Evolutionary conservation across 2,888 invertebrate genomes (phyloP).

Genomic region (Corbicula japonica): DNA sequence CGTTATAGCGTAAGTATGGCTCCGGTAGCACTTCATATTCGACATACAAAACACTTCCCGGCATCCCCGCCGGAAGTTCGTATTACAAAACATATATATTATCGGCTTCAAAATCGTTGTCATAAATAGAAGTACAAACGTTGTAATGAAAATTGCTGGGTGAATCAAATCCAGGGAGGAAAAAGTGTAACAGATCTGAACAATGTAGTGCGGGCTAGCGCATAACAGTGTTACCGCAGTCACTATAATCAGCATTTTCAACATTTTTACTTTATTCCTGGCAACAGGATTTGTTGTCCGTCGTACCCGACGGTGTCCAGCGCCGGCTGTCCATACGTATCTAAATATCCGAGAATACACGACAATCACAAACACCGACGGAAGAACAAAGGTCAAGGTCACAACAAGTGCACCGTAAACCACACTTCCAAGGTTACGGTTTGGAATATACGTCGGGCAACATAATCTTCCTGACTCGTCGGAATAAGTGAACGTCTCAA

Average conservation of each 20-base stretch:
- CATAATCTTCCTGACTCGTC: slow-evolving; percentile 21
- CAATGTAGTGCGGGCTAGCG: slow-evolving; percentile 72
- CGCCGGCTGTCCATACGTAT: slow-evolving; percentile 79
- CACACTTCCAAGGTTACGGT: slow-evolving; percentile 64
- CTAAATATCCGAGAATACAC: slow-evolving; percentile 77
- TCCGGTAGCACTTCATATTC: slow-evolving; percentile 83
- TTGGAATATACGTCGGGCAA: slow-evolving; percentile 75
- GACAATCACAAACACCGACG: slow-evolving; percentile 67
- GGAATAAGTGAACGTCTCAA: slow-evolving; percentile 49
- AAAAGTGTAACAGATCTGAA: slow-evolving; percentile 74
- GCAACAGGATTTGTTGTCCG: slow-evolving; percentile 83
- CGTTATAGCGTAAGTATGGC: slow-evolving; percentile 84
- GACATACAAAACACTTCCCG: slow-evolving; percentile 85
- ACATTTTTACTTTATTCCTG: slow-evolving; percentile 84
- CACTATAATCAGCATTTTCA: slow-evolving; percentile 83
- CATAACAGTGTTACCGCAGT: slow-evolving; percentile 66
- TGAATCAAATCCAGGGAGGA: slow-evolving; percentile 36
- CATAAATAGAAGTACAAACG: slow-evolving; percentile 68
- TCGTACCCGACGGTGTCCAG: slow-evolving; percentile 70
- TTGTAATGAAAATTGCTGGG: slow-evolving; percentile 69
- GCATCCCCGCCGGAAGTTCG: slow-evolving; percentile 85
- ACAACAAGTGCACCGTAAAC: slow-evolving; percentile 72
- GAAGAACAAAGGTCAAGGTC: slow-evolving; percentile 72
- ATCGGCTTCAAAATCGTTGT: slow-evolving; percentile 78
- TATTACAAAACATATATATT: slow-evolving; percentile 82